Evolutionary conservation across 1,140 invertebrate species (phyloP), one percentile per base, ranked within the genome.

Genomic region (Pseudomyrmex concolor): DNA sequence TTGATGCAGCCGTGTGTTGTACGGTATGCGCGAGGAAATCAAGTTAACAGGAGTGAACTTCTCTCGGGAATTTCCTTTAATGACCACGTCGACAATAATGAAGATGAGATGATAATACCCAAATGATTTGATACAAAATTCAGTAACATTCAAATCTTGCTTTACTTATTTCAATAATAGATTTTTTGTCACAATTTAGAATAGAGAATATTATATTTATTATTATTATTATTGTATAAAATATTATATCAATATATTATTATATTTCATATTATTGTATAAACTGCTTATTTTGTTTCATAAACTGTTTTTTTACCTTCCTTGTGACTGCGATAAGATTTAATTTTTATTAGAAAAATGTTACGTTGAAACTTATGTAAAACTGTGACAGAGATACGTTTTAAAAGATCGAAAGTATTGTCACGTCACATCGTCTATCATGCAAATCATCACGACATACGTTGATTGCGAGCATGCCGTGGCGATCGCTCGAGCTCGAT

Each of bases 1-100:
- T 67, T 59, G 77, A 50, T 71, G 71, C 84, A 83, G 81, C 77
- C 78, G 77, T 78, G 78, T 85, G 72, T 72, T 71, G 73, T 80
- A 48, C 45, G 51, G 71, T 51, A 68, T 76, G 62, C 83, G 73
- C 74, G 55, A 64, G 25, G 72, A 87, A 88, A 88, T 89, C 84
- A 34, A 88, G 73, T 85, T 89, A 88, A 85, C 48, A 85, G 72
- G 19, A 34, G 57, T 74, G 74, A 88, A 64, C 67, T 54, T 62
- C 54, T 66, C 76, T 43, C 22, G 78, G 59, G 72, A 43, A 62
- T 17, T 78, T 73, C 50, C 67, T 71, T 19, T 45, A 2, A 73
- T 55, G 45, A 73, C 50, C 43, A 71, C 22, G 43, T 68, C 76
- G 51, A 70, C 51, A 51, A 59, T 54, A 50, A 55, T 15, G 60